Evolutionary conservation across 2,113 vertebrate genomes (phyloP).

Genomic region (Chiloscyllium plagiosum): DNA sequence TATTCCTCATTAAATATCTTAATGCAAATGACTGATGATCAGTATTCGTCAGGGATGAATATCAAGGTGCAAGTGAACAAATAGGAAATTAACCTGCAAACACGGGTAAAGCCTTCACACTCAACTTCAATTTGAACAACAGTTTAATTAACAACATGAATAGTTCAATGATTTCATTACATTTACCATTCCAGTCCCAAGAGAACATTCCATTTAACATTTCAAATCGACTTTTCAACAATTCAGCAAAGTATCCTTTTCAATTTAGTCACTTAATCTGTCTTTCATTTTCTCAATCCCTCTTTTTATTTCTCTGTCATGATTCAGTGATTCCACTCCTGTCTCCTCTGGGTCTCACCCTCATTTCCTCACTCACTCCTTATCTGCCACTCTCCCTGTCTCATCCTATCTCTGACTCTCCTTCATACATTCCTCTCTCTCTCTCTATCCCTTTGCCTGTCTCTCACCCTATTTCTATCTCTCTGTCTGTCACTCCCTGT

Average conservation of each 20-base stretch:
- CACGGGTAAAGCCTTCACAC: not conserved
- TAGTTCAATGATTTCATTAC: constrained; percentile 26
- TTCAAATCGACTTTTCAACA: not conserved
- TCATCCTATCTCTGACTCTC: too few relatives aligned
- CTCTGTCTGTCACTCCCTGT: not conserved
- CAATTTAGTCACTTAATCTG: not conserved
- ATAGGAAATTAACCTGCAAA: not conserved
- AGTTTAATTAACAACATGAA: constrained; percentile 16
- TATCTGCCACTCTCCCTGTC: not conserved
- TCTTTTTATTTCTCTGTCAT: too few relatives aligned
- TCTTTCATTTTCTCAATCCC: not conserved
- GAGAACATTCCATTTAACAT: not conserved
- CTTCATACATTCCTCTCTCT: not conserved
- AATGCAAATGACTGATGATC: not conserved
- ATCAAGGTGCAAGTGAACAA: not conserved
- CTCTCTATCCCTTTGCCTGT: not conserved
- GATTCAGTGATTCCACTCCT: too few relatives aligned
- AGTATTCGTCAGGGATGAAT: not conserved
- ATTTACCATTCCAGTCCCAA: not conserved
- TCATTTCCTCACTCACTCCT: not conserved
- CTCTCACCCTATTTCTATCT: not conserved
- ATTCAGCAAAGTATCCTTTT: not conserved
- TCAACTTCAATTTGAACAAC: not conserved
- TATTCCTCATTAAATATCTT: not conserved
- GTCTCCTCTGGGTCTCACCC: too few relatives aligned